phyloP scores from a whole-genome alignment of 2,113 vertebrate genomes.

The Montifringilla adamsi region DNA sequence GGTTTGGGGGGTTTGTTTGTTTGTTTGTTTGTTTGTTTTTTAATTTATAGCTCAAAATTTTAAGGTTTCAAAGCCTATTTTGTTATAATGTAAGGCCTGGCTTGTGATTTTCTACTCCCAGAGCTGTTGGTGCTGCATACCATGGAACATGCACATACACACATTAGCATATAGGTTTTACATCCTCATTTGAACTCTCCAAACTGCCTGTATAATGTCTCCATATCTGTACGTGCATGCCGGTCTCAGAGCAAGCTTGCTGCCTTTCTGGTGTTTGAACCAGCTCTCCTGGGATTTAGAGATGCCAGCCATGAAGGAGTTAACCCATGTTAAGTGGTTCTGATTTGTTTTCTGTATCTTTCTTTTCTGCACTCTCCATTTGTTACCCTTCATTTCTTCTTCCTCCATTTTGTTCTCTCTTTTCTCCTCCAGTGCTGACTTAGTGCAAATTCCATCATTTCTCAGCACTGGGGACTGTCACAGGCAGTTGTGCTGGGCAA shows the following conservation, averaged over 20 bases:
- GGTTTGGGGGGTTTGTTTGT: too few relatives aligned
- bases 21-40: background rate
- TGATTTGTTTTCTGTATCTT: background rate
- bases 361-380: background rate
- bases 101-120: background rate
- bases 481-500: background rate
- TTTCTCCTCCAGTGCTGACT: background rate
- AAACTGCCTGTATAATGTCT: background rate
- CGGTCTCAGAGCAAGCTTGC: background rate
- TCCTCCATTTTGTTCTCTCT: background rate
- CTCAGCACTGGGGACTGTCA: background rate
- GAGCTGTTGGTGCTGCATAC: background rate
- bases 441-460: background rate
- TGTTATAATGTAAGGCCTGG: background rate
- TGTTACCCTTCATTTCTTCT: background rate
- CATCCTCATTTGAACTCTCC: background rate
- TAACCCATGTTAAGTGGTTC: background rate
- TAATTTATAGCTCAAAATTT: background rate
- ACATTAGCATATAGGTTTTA: background rate
- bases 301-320: background rate
- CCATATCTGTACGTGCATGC: background rate
- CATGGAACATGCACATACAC: background rate
- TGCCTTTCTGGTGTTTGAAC: background rate
- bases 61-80: accelerated
- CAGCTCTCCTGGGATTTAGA: background rate